Evolutionary conservation across 2,888 invertebrate species (phyloP).

Genomic region (Syritta pipiens): DNA sequence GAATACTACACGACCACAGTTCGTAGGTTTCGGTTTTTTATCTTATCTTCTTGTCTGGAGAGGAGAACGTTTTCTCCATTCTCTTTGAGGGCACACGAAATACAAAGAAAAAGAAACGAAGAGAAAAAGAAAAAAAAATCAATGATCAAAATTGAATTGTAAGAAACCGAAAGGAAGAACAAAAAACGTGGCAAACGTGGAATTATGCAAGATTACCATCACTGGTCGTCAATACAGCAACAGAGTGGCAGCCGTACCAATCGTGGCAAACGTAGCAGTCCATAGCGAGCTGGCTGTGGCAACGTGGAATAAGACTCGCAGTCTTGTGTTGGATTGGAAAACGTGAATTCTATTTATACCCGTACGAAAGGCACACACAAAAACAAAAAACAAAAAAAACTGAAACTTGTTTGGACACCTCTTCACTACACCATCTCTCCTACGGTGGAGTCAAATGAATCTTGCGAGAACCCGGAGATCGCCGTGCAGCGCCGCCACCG

Average conservation of each 20-base stretch:
- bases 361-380: neutral
- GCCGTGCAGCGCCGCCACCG: too few species aligned
- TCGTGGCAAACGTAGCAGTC: too few species aligned
- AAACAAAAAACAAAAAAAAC: neutral
- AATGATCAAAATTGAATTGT: slow-evolving; percentile 21
- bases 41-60: too few species aligned
- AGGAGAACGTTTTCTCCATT: too few species aligned
- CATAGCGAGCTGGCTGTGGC: too few species aligned
- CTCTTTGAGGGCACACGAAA: too few species aligned
- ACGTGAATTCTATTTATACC: slow-evolving; percentile 42
- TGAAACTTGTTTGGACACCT: slow-evolving; percentile 36
- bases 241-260: slow-evolving; percentile 6
- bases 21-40: too few species aligned
- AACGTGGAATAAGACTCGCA: slow-evolving; percentile 36
- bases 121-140: slow-evolving; percentile 10
- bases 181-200: slow-evolving; percentile 48
- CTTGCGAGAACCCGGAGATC: too few species aligned
- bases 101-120: slow-evolving; percentile 4
- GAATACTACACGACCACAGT: too few species aligned
- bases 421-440: too few species aligned
- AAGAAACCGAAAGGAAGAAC: slow-evolving; percentile 2
- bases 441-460: too few species aligned
- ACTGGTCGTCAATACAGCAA: slow-evolving; percentile 20
- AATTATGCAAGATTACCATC: slow-evolving; percentile 33
- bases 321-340: slow-evolving; percentile 9